A percentile compares a stretch with the other conserved stretches of the same genome.
phyloP scores from a whole-genome alignment of 2,888 invertebrate species.

The Prenolepis imparis region DNA sequence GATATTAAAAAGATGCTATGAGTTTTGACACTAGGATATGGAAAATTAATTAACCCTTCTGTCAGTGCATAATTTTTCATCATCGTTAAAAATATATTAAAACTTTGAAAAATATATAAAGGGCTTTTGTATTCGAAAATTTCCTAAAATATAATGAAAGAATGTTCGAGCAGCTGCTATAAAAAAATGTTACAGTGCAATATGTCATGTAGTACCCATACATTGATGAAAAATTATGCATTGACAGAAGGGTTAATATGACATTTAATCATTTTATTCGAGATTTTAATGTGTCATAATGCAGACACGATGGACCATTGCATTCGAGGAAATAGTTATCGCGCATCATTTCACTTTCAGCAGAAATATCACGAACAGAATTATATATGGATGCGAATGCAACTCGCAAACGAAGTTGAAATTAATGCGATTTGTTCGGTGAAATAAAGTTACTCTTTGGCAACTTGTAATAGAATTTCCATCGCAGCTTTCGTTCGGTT shows the following conservation, averaged over 20 bases:
- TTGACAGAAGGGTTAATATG: neutral
- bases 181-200: too few relatives aligned
- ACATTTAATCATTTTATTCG: neutral
- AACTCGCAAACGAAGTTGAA: neutral
- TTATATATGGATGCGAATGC: neutral
- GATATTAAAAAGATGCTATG: neutral
- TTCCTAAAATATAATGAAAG: too few relatives aligned
- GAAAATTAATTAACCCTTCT: too few relatives aligned
- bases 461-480: neutral
- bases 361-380: neutral
- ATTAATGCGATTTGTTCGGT: neutral
- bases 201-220: too few relatives aligned
- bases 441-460: neutral
- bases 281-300: neutral
- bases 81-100: too few relatives aligned
- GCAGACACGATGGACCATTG: neutral
- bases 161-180: too few relatives aligned
- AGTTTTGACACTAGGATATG: too few relatives aligned
- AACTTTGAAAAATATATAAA: too few relatives aligned
- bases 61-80: too few relatives aligned
- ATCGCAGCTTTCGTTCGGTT: slow-evolving; percentile 53
- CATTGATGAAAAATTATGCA: too few relatives aligned
- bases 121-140: too few relatives aligned
- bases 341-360: slow-evolving; percentile 24
- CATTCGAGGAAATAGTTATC: slow-evolving; percentile 4